These are phyloP conservation scores for Melanaphis sacchari DNA, from an alignment of 1,140 invertebrate genomes.

Conservation along the genomic window DNA sequence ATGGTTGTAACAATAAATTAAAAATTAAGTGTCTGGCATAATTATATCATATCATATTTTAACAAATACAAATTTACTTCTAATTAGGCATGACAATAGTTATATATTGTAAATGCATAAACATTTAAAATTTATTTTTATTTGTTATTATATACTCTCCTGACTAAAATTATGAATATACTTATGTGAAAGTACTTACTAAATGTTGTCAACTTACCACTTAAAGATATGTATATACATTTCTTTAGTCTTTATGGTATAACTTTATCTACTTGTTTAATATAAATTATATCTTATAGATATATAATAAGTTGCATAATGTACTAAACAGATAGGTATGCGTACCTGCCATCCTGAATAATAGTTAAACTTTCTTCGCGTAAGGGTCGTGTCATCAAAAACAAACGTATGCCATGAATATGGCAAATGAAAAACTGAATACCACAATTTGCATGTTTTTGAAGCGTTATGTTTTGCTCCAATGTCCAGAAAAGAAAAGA, in stretches of 20 bases:
- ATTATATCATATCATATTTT: neutral
- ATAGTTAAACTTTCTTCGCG: constrained; percentile 79
- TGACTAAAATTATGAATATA: neutral
- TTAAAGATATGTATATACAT: neutral
- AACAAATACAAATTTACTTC: neutral
- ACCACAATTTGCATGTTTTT: constrained; percentile 75
- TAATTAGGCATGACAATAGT: neutral
- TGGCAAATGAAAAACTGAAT: constrained; percentile 76
- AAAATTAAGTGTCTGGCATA: neutral
- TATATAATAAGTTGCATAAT: neutral
- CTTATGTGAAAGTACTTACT: neutral
- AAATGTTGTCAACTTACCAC: neutral
- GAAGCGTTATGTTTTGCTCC: constrained; percentile 74
- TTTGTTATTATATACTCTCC: neutral
- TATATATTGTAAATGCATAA: neutral
- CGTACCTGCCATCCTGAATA: constrained; percentile 80
- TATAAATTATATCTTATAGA: neutral
- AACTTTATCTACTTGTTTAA: neutral
- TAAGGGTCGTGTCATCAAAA: constrained; percentile 76
- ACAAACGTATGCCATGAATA: constrained; percentile 78
- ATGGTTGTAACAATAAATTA: neutral
- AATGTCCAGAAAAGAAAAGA: constrained; percentile 76
- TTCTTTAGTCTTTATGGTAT: neutral
- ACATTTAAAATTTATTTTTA: neutral
- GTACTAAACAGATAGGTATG: constrained; percentile 12